phyloP scores from a whole-genome alignment of 2,888 invertebrate genomes.

The Clunio marinus region DNA sequence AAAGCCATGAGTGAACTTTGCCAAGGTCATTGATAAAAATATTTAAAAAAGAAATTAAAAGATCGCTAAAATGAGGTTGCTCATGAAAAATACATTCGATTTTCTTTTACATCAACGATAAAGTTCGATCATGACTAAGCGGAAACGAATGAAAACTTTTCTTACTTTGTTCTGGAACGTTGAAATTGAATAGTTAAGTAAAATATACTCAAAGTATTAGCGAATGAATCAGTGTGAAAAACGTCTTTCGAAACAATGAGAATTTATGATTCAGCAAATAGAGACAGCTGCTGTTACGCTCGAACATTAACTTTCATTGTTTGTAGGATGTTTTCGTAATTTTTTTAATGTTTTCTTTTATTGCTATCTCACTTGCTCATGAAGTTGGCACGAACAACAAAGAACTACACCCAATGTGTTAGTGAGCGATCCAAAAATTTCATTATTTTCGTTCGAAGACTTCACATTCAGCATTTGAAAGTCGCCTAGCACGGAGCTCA shows the following conservation, averaged over 20 bases:
- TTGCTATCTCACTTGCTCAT: not conserved
- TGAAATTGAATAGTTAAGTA: not conserved
- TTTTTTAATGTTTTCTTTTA: not conserved
- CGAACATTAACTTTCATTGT: not conserved
- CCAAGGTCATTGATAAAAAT: too few species aligned
- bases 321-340: not conserved
- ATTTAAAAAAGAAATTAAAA: too few species aligned
- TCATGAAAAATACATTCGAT: too few species aligned
- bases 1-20: too few species aligned
- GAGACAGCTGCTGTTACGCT: not conserved
- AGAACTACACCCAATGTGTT: not conserved
- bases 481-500: slow-evolving; percentile 31
- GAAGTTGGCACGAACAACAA: not conserved
- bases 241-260: not conserved
- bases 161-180: not conserved
- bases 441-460: not conserved
- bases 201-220: not conserved
- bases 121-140: slow-evolving; percentile 9
- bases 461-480: slow-evolving; percentile 22
- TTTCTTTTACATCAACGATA: too few species aligned
- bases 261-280: not conserved
- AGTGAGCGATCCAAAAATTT: not conserved
- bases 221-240: slow-evolving; percentile 9
- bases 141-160: slow-evolving; percentile 8
- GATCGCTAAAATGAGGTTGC: too few species aligned